Evolutionary conservation across 2,888 invertebrate species (phyloP), one percentile per base, ranked within the genome.

Genomic region (Cephus runcator): DNA sequence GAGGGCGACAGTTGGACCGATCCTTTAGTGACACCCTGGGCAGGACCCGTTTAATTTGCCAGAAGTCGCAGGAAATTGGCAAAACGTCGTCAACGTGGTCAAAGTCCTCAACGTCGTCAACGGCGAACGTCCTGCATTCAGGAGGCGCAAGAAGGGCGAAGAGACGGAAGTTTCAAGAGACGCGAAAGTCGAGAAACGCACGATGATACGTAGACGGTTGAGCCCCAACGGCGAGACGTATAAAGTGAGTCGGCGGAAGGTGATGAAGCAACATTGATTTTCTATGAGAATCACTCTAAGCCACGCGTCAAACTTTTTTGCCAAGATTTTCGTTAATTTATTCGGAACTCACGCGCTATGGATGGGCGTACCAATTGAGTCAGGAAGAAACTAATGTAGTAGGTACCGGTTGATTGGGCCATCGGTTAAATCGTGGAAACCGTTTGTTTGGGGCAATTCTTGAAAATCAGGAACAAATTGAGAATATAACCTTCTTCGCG

Each of bases 211-310:
- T 23, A 71, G 11, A 71, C 71, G 31, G 30, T 33, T 69, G 6
- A 71, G 34, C 71, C 33, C 33, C 71, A 71, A 33, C 33, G 31
- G 71, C 31, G 31, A 71, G 71, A 71, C 33, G 31, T 33, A 71
- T 9, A 71, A 71, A 71, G 34, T 71, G 71, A 71, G 71, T 71
- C 71, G 71, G 31, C 71, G 71, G 33, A 71, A 71, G 71, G 71
- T 71, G 71, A 71, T 31, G 15, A 56, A 40, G 23, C 56, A 23
- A 56, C 3, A 56, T 56, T 56, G 56, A 56, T 56, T 9, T 9
- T 56, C 56, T 56, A 23, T 56, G 56, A 56, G 56, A 56, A 56
- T 56, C 15, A 9, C 23, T 56, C 23, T 23, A 9, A 56, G 23
- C 0, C 23, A 23, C 9, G 6, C 56, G 9, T 56, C 1, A 23